Evolutionary conservation across 2,113 vertebrate genomes (phyloP), one percentile per base, ranked within the genome.

Genomic region (Sinocyclocheilus grahami): DNA sequence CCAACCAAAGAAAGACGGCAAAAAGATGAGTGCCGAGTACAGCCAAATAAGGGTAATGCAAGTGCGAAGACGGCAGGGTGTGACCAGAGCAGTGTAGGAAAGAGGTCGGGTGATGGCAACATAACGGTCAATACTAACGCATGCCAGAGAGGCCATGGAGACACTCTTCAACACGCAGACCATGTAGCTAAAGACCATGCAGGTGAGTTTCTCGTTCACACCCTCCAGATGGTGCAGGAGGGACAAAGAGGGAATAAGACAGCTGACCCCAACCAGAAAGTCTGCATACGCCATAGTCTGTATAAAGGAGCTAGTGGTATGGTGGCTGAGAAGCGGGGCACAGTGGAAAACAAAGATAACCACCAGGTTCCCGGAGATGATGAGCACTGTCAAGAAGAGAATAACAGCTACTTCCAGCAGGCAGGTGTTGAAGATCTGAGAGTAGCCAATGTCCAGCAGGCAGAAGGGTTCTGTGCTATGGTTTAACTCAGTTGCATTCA

Each of bases 241-340:
- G 72, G 97, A 99, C 89, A 99, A 92, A 80, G 97, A 98, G 48
- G 98, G 98, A 88, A 99, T 96, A 87, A 99, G 95, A 93, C 98
- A 99, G 95, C 97, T 98, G 78, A 99, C 94, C 0, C 98, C 98
- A 87, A 99, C 97, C 93, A 99, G 92, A 83, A 99, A 95, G 92
- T 99, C 98, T 46, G 98, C 98, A 24, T 99, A 99, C 0, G 98
- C 97, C 98, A 99, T 99, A 39, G 98, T 99, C 95, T 98, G 98
- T 89, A 99, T 98, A 93, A 99, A 99, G 91, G 97, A 97, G 92
- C 97, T 98, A 91, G 97, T 98, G 88, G 97, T 98, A 90, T 99
- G 98, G 90, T 99, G 96, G 94, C 97, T 97, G 60, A 99, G 96
- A 90, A 98, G 93, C 79, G 98, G 98, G n/a, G 97, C 98, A 88